Evolutionary conservation across 1,140 invertebrate genomes (phyloP).

Genomic region (Drosophila bifasciata): DNA sequence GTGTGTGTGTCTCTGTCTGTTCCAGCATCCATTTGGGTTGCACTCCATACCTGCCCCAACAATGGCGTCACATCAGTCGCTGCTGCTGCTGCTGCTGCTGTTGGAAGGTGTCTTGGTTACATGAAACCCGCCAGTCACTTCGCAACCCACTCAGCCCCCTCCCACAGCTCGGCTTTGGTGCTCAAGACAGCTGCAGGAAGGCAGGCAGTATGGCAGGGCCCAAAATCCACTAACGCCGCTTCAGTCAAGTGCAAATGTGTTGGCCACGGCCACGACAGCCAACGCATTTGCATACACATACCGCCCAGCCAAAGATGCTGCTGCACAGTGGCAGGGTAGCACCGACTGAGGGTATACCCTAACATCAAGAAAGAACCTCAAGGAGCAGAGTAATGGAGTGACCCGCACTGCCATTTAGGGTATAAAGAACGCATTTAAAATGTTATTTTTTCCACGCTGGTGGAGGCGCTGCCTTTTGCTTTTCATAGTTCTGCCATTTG

Average conservation of each 20-base stretch:
- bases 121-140: slow-evolving; percentile 55
- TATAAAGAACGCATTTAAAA: slow-evolving; percentile 56
- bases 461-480: slow-evolving; percentile 18
- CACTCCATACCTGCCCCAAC: slow-evolving; percentile 57
- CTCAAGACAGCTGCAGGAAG: slow-evolving; percentile 8
- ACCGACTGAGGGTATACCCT: not conserved
- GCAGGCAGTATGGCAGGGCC: slow-evolving; percentile 25
- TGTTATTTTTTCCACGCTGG: slow-evolving; percentile 58
- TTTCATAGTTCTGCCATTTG: slow-evolving; percentile 75
- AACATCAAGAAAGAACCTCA: not conserved
- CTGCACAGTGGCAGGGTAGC: not conserved
- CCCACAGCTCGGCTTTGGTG: not conserved
- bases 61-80: slow-evolving; percentile 34
- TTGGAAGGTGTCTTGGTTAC: slow-evolving; percentile 34
- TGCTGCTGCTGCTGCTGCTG: not conserved
- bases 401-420: slow-evolving; percentile 12
- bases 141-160: slow-evolving; percentile 14
- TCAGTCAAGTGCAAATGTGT: slow-evolving; percentile 55
- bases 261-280: slow-evolving; percentile 36
- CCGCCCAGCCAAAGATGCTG: slow-evolving; percentile 3
- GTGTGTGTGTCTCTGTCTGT: not conserved
- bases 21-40: slow-evolving; percentile 64
- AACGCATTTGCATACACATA: slow-evolving; percentile 61
- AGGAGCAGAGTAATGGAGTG: not conserved
- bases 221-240: slow-evolving; percentile 46